Conservation (phyloP, 2,797 vertebrate species). For the Tiaroga cobitis region DNA sequence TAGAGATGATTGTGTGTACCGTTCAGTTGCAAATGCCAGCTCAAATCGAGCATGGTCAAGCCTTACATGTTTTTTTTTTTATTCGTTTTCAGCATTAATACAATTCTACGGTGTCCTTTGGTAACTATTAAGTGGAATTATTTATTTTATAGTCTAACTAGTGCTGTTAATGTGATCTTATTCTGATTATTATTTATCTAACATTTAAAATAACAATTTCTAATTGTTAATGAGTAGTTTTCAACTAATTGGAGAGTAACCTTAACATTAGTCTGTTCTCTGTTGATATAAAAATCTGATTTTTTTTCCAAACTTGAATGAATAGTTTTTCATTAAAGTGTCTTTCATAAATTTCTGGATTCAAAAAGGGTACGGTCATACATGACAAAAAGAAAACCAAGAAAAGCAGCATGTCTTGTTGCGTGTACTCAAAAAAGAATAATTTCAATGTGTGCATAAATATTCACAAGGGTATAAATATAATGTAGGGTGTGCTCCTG, state of each 20-base stretch:
- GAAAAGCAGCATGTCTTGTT: no score
- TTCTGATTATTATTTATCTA: background rate
- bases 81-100: background rate
- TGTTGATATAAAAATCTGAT: background rate
- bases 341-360: background rate
- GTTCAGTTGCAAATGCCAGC: background rate
- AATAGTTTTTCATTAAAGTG: background rate
- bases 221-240: background rate
- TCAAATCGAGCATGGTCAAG: background rate
- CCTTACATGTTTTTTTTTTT: background rate
- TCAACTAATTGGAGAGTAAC: background rate
- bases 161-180: background rate
- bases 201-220: background rate
- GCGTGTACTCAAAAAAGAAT: no score
- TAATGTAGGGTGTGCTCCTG: no score
- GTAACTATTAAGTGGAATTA: background rate
- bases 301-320: no score
- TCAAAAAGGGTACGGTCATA: background rate
- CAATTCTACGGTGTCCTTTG: background rate
- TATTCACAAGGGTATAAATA: background rate
- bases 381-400: no score
- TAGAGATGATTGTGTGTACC: constrained; percentile 3
- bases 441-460: no score
- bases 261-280: background rate
- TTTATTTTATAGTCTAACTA: background rate